Conservation (phyloP, 2,797 vertebrate genomes). For the Acomys russatus region DNA sequence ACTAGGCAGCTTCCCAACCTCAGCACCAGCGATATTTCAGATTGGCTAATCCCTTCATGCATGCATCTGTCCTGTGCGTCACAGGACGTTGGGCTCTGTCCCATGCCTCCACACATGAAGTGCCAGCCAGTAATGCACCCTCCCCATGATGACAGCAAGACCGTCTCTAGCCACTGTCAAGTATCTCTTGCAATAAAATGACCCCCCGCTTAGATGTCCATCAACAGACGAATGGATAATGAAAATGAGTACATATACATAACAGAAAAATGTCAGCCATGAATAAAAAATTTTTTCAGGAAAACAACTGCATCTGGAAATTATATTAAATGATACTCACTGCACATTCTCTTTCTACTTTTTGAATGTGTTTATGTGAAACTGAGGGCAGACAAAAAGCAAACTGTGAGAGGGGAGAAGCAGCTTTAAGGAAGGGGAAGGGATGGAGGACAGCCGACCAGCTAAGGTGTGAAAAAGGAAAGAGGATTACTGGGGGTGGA, state of each 20-base stretch:
- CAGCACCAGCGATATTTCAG: rapidly evolving
- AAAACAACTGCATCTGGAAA: neutral
- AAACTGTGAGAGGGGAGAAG: neutral
- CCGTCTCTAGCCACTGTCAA: neutral
- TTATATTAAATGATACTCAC: neutral
- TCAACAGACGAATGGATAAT: neutral
- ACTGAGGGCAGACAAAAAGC: neutral
- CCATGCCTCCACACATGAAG: rapidly evolving
- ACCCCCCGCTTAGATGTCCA: neutral
- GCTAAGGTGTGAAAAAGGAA: neutral
- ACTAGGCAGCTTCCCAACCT: neutral
- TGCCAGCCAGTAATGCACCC: too few species aligned
- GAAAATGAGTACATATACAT: neutral
- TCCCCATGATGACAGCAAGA: rapidly evolving
- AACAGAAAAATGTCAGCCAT: neutral
- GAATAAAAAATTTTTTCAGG: neutral
- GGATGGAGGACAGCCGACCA: neutral
- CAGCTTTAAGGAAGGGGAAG: neutral
- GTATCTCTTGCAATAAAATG: neutral
- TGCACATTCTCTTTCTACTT: neutral
- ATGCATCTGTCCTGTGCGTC: rapidly evolving
- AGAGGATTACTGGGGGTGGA: neutral
- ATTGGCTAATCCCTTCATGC: rapidly evolving
- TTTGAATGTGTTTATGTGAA: neutral
- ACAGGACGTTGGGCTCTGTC: rapidly evolving